Base-by-base conservation (phyloP, 2,888 invertebrate genomes). In the Ceramica pisi region DNA sequence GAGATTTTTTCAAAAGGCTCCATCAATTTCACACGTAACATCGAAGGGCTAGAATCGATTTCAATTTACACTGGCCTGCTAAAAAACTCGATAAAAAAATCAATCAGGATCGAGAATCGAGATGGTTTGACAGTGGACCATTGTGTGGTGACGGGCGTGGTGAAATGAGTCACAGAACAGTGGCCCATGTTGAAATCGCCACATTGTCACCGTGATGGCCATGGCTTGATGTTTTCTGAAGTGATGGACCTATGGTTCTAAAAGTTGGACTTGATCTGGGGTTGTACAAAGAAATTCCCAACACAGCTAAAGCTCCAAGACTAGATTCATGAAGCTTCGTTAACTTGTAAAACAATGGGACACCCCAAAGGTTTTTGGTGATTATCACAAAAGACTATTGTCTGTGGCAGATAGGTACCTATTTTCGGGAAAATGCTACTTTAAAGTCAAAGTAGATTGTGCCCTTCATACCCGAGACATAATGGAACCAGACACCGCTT, bases 131-230 rank as follows among this genome's bases (percentile, higher is more conserved):
- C 96, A 95, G 93, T 86, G 73, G 74, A 53, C 83, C 84, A 91
- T 96, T 96, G 95, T 96, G 75, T 75, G 75, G 70, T 88, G 95
- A 95, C 92, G 92, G 92, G 90, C 95, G 93, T 94, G 86, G 92
- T 92, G 85, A 94, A 94, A 92, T 84, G 89, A 87, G 87, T 90
- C 90, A 90, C 91, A 92, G 91, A 91, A 94, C 92, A 94, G 90
- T 92, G 89, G 89, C 74, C 89, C 92, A 91, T 93, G 91, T 90
- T 92, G 92, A 94, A 94, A 90, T 82, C 80, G 80, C 74, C 86
- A 90, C 91, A 93, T 93, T 95, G 94, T 94, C 88, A 83, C 80
- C 71, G 76, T 92, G 94, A 95, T 91, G 90, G 81, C 91, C 95
- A 91, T 94, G 84, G 88, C 86, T 86, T 86, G 87, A 87, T 84